Evolutionary conservation across 1,140 invertebrate genomes (phyloP).

Genomic region (Megalonaias nervosa): DNA sequence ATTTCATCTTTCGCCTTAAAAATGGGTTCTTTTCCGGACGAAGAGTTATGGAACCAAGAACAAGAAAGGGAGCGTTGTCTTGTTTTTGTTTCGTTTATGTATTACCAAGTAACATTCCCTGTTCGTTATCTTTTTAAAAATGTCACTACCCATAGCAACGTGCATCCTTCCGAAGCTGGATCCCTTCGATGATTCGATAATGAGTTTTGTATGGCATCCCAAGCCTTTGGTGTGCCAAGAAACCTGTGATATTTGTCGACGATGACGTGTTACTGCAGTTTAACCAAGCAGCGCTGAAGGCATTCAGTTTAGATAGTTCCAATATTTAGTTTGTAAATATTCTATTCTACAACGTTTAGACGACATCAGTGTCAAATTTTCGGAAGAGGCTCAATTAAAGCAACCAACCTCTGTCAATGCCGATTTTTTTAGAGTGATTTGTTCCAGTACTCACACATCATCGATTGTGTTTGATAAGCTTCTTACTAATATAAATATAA

Average conservation of each 20-base stretch:
- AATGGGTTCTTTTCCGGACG: too few relatives aligned
- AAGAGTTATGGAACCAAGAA: too few relatives aligned
- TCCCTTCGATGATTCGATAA: conserved; percentile 80
- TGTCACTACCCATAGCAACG: conserved; percentile 67
- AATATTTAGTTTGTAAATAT: conserved; percentile 60
- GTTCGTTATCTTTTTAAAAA: conserved; percentile 33
- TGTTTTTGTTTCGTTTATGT: conserved; percentile 15
- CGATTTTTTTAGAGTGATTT: conserved; percentile 70
- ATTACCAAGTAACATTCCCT: conserved; percentile 26
- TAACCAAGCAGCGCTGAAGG: conserved; percentile 49
- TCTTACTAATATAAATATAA: conserved; percentile 29
- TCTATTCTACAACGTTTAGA: conserved; percentile 23
- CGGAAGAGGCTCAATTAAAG: conserved; percentile 45
- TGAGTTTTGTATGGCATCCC: conserved; percentile 75
- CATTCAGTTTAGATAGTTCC: conserved; percentile 46
- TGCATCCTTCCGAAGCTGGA: conserved; percentile 86
- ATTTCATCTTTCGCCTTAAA: too few relatives aligned
- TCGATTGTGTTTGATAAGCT: conserved; percentile 43
- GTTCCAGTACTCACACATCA: conserved; percentile 66
- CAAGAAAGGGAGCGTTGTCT: background rate
- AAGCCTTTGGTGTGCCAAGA: conserved; percentile 76
- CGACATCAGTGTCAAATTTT: conserved; percentile 60
- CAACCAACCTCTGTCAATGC: conserved; percentile 60
- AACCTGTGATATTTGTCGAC: conserved; percentile 68
- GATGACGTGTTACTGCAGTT: conserved; percentile 53